These are phyloP conservation scores for Neoaliturus tenellus DNA, from an alignment of 2,888 invertebrate species.

Conservation along the genomic window DNA sequence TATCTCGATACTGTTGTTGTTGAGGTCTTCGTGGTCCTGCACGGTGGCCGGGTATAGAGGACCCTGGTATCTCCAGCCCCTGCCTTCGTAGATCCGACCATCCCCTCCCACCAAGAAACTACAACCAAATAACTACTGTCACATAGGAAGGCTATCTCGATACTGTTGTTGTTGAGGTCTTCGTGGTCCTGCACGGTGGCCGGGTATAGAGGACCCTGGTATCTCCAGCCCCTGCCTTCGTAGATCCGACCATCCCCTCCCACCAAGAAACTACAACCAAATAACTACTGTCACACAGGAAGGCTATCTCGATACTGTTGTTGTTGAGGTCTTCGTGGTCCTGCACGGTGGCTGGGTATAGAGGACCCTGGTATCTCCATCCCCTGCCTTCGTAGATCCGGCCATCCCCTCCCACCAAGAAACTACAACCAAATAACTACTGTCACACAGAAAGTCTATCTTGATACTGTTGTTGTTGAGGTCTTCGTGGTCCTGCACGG, in stretches of 20 bases:
- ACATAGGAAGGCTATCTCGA: no score
- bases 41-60: background rate
- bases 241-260: background rate
- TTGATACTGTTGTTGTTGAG: constrained; percentile 5
- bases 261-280: background rate
- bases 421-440: no score
- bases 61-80: background rate
- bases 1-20: no score
- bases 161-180: background rate
- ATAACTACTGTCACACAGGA: no score
- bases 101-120: constrained; percentile 9
- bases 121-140: no score
- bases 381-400: background rate
- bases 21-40: background rate
- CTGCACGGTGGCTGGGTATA: background rate
- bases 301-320: no score
- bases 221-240: background rate
- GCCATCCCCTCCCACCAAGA: background rate
- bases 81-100: background rate
- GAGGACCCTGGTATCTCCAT: background rate
- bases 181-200: background rate
- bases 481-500: background rate
- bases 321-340: background rate
- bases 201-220: background rate
- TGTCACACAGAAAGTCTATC: no score